phyloP scores from a whole-genome alignment of 2,888 invertebrate species.

The Clanis bilineata region DNA sequence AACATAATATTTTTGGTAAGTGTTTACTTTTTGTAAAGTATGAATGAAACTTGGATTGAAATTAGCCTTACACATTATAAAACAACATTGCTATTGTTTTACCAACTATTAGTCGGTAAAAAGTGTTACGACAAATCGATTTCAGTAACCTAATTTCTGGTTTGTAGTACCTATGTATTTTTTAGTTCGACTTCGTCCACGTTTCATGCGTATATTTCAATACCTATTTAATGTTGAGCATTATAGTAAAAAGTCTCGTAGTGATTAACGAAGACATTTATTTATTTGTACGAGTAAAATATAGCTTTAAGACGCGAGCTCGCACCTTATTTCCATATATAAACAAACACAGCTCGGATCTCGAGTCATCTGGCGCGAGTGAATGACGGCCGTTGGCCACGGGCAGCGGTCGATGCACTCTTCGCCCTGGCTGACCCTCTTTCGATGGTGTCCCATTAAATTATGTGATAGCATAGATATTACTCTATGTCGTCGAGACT shows the following conservation, averaged over 20 bases:
- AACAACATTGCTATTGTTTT: background rate
- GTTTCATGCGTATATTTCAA: background rate
- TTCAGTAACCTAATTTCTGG: slow-evolving; percentile 14
- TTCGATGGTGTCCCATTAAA: background rate
- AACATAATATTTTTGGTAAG: slow-evolving; percentile 90
- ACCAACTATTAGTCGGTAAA: background rate
- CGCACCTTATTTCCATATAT: slow-evolving; percentile 7
- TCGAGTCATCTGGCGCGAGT: background rate
- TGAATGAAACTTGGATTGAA: background rate
- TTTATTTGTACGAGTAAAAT: background rate
- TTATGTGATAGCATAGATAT: too few relatives aligned
- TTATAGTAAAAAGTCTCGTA: background rate
- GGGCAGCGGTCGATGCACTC: background rate
- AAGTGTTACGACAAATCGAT: slow-evolving; percentile 1
- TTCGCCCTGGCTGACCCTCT: background rate
- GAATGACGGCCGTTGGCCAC: background rate
- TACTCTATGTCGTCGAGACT: too few relatives aligned
- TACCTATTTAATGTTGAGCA: background rate
- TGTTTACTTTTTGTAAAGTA: slow-evolving; percentile 20
- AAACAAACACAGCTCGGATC: slow-evolving; percentile 11
- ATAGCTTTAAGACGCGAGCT: background rate
- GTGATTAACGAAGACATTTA: background rate
- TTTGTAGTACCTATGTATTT: too few relatives aligned
- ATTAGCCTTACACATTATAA: background rate
- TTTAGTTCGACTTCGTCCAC: too few relatives aligned